These are phyloP conservation scores for Fragum fragum DNA, from an alignment of 2,888 invertebrate species.

Conservation along the genomic window DNA sequence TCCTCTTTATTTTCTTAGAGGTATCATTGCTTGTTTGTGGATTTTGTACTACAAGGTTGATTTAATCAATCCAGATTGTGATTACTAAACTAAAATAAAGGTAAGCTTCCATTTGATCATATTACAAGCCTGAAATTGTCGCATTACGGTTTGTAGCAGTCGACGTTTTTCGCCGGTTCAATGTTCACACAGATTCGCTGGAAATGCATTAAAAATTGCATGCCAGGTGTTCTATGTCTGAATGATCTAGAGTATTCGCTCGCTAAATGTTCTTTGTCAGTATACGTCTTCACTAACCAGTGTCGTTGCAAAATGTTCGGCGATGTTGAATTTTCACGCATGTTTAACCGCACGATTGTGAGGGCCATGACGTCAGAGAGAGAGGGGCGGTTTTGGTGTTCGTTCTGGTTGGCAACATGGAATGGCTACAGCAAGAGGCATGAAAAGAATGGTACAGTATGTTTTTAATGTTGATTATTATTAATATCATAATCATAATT, in stretches of 20 bases:
- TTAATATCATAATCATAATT: too few relatives aligned
- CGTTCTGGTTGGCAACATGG: background rate
- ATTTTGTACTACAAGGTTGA: background rate
- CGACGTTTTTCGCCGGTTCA: background rate
- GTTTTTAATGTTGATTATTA: too few relatives aligned
- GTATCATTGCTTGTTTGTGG: background rate
- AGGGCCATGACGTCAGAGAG: background rate
- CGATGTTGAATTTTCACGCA: background rate
- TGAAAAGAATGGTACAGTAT: background rate
- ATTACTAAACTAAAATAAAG: background rate
- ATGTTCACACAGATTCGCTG: background rate
- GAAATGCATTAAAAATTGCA: slow-evolving; percentile 18
- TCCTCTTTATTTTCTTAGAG: slow-evolving; percentile 1
- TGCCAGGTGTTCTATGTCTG: slow-evolving; percentile 16
- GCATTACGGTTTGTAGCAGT: background rate
- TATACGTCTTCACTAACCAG: background rate
- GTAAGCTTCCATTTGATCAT: too few relatives aligned
- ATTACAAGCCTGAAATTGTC: too few relatives aligned
- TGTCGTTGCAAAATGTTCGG: background rate
- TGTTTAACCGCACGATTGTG: background rate
- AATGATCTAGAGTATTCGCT: background rate
- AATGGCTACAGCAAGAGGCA: background rate
- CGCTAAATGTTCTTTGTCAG: background rate
- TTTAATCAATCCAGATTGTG: background rate
- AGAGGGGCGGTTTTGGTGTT: background rate